These are phyloP conservation scores for Phodopus roborovskii DNA, from an alignment of 2,113 vertebrate genomes.

Conservation along the genomic window DNA sequence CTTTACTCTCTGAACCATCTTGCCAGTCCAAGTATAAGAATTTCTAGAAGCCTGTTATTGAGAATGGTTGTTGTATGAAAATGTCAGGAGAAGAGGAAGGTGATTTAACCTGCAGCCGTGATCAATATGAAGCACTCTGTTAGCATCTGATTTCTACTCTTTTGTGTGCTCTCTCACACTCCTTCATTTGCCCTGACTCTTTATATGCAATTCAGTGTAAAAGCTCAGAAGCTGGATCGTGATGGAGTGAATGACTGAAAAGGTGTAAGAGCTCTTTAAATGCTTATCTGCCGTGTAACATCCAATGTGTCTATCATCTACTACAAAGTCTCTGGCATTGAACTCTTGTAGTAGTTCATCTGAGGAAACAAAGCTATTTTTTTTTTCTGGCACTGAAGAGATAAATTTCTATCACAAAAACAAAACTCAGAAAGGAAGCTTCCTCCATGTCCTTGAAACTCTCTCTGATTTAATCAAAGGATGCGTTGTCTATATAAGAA, in stretches of 20 bases:
- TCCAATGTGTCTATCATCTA: constrained; percentile 70
- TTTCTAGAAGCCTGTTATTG: not conserved
- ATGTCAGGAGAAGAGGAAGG: not conserved
- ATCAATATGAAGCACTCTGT: not conserved
- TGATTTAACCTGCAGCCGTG: not conserved
- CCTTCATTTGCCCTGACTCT: not conserved
- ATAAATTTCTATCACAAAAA: not conserved
- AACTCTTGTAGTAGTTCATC: constrained; percentile 75
- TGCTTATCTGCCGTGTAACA: not conserved
- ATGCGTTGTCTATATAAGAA: not conserved
- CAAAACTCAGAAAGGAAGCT: constrained; percentile 7
- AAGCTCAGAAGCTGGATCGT: constrained; percentile 11
- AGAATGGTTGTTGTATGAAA: not conserved
- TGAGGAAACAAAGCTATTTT: constrained; percentile 76
- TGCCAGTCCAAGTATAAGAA: not conserved
- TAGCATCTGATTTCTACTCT: not conserved
- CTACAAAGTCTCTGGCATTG: constrained; percentile 74
- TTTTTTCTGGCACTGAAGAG: constrained; percentile 75
- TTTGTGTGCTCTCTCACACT: not conserved
- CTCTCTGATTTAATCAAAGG: constrained; percentile 72
- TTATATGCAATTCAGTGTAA: constrained; percentile 34
- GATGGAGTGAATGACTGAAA: constrained; percentile 61
- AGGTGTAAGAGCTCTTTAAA: not conserved
- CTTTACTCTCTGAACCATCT: not conserved
- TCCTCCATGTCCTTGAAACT: constrained; percentile 71